Conservation (phyloP, 1,140 invertebrate species). For the Drosophila lowei region DNA sequence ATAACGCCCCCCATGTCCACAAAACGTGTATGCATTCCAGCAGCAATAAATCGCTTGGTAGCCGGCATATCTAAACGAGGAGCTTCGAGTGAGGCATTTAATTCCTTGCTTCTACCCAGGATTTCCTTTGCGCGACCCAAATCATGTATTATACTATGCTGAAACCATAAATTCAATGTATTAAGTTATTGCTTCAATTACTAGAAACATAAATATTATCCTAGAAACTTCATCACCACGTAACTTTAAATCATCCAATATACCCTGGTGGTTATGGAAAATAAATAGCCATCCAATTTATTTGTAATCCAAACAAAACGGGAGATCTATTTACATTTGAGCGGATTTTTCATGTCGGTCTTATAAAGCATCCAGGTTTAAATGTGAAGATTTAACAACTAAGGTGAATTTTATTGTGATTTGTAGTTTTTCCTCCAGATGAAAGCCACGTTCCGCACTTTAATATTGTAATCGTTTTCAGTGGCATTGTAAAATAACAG, state of each 20-base stretch:
- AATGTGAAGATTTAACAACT: no score
- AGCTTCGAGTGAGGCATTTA: constrained; percentile 31
- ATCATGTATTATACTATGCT: constrained; percentile 55
- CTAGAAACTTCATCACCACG: no score
- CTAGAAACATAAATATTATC: constrained; percentile 1
- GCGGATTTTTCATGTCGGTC: constrained; percentile 35
- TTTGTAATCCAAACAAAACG: no score
- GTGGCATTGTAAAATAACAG: no score
- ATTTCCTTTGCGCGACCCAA: constrained; percentile 51
- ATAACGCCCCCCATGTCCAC: constrained; percentile 54
- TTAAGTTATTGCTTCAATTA: no score
- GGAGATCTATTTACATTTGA: no score
- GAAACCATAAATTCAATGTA: no score
- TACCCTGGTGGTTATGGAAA: constrained; percentile 50
- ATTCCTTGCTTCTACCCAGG: constrained; percentile 54
- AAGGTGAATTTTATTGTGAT: constrained; percentile 23
- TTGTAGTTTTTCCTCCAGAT: background rate
- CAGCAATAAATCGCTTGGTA: constrained; percentile 54
- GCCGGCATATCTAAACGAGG: constrained; percentile 50
- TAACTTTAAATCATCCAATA: constrained; percentile 58
- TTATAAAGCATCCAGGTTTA: constrained; percentile 37
- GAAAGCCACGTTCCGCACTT: background rate
- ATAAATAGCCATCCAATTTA: no score
- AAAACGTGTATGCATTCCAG: constrained; percentile 52
- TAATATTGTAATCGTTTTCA: constrained; percentile 4